Conservation (phyloP, 2,113 vertebrate genomes). For the Xiphophorus couchianus region DNA sequence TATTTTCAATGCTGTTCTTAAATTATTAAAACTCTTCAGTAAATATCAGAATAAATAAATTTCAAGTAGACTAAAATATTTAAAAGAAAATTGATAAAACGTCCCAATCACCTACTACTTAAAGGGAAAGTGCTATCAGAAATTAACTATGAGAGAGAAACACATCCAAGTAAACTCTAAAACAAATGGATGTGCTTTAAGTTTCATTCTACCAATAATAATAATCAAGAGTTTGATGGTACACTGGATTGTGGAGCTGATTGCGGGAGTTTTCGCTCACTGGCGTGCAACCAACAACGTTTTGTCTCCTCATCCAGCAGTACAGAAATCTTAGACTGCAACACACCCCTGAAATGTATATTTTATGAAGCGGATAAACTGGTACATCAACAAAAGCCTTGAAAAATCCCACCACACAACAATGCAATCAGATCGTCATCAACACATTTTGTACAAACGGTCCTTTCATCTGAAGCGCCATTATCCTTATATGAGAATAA, state of each 20-base stretch:
- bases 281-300: background rate
- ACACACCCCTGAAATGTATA: background rate
- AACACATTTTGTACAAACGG: background rate
- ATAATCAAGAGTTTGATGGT: too few relatives aligned
- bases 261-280: background rate
- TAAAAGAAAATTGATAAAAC: too few relatives aligned
- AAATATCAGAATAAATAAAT: too few relatives aligned
- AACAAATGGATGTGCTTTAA: background rate
- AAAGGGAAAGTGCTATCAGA: background rate
- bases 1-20: too few relatives aligned
- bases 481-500: background rate
- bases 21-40: too few relatives aligned
- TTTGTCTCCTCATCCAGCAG: background rate
- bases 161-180: background rate
- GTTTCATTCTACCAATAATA: background rate
- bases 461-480: background rate
- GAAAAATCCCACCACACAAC: constrained; percentile 6
- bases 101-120: background rate
- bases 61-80: too few relatives aligned
- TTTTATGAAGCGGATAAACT: background rate
- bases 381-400: background rate
- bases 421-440: constrained; percentile 7
- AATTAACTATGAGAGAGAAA: background rate
- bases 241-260: too few relatives aligned
- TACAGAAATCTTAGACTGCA: constrained; percentile 1